phyloP scores from a whole-genome alignment of 2,797 vertebrate species.

The Tadarida brasiliensis region DNA sequence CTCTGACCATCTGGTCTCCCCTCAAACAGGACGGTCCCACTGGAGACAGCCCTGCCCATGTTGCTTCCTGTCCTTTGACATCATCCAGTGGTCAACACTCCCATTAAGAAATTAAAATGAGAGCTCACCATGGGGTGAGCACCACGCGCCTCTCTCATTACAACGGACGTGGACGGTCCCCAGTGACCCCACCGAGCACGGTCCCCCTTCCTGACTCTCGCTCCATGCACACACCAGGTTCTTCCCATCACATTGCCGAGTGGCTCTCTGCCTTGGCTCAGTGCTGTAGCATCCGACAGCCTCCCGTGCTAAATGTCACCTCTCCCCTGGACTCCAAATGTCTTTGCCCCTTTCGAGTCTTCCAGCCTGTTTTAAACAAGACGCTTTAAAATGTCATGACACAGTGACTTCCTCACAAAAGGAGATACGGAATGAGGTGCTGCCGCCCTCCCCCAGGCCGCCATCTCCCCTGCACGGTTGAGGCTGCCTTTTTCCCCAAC shows the following conservation, averaged over 20 bases:
- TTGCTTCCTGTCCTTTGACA: not conserved
- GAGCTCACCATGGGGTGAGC: not conserved
- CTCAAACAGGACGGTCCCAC: not conserved
- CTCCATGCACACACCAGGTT: accelerated
- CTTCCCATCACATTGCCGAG: not conserved
- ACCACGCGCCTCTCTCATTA: accelerated
- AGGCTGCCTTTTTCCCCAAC: not conserved
- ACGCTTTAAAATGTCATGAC: constrained; percentile 47
- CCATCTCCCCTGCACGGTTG: not conserved
- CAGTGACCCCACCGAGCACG: accelerated
- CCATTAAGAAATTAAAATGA: not conserved
- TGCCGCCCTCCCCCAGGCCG: not conserved
- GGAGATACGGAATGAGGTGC: not conserved
- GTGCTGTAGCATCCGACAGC: not conserved
- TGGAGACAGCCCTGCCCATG: not conserved
- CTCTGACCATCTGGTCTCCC: not conserved
- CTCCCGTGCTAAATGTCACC: not conserved
- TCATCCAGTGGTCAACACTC: too few relatives aligned
- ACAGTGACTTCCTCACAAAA: not conserved
- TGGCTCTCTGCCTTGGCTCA: not conserved
- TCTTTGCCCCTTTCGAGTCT: not conserved
- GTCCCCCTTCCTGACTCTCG: not conserved
- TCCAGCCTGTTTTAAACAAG: constrained; percentile 23
- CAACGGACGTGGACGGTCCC: accelerated
- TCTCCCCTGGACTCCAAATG: not conserved